These are phyloP conservation scores for Agrotis ipsilon DNA, from an alignment of 2,888 invertebrate species.

Conservation along the genomic window DNA sequence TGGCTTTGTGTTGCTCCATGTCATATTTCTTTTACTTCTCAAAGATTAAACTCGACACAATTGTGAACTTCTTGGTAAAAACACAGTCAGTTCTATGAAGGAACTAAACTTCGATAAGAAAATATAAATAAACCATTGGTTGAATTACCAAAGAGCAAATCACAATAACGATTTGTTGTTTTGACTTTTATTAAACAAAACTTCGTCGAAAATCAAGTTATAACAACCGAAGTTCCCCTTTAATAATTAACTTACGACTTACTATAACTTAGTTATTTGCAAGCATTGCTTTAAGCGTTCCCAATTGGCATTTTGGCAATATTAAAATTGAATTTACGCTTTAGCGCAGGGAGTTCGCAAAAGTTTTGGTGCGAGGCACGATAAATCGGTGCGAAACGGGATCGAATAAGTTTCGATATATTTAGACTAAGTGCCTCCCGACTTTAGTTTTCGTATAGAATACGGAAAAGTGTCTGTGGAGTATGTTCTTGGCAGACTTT, in stretches of 20 bases:
- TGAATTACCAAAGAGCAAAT: constrained; percentile 17
- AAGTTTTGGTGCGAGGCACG: constrained; percentile 66
- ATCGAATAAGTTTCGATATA: constrained; percentile 76
- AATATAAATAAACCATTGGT: constrained; percentile 5
- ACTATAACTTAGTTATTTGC: constrained; percentile 63
- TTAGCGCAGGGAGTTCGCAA: constrained; percentile 53
- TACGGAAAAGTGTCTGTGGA: constrained; percentile 41
- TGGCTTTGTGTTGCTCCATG: no score
- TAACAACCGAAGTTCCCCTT: constrained; percentile 29
- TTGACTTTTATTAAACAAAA: constrained; percentile 15
- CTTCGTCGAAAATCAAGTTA: constrained; percentile 33
- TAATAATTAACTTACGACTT: constrained; percentile 54
- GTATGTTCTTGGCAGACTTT: constrained; percentile 1
- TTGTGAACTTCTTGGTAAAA: no score
- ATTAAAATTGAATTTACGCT: constrained; percentile 74
- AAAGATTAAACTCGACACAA: no score
- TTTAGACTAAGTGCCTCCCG: constrained; percentile 65
- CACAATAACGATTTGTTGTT: constrained; percentile 23
- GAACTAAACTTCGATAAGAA: background rate
- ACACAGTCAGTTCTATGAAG: background rate
- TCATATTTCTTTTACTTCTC: no score
- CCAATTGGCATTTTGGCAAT: constrained; percentile 64
- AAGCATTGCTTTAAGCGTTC: constrained; percentile 63
- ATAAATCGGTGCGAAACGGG: constrained; percentile 75
- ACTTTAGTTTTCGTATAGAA: constrained; percentile 57